Evolutionary conservation across 2,888 invertebrate genomes (phyloP).

Genomic region (Ennomos erosarius): DNA sequence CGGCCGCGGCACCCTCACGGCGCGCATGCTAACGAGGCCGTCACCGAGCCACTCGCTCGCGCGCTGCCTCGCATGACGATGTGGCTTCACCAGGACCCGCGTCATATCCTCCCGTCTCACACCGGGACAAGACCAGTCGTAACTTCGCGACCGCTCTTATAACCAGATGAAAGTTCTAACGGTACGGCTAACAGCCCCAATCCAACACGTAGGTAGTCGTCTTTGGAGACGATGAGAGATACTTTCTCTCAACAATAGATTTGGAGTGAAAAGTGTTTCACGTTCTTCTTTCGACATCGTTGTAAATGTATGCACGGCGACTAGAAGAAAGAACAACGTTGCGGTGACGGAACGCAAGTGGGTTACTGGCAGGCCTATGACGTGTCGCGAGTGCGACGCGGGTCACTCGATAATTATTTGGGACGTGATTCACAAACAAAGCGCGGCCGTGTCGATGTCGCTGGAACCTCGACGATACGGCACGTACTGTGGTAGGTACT

Average conservation of each 20-base stretch:
- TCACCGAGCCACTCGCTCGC: conserved; percentile 1
- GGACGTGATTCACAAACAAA: conserved; percentile 18
- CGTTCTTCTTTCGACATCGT: conserved; percentile 12
- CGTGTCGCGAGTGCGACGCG: neutral
- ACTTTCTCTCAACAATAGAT: conserved; percentile 27
- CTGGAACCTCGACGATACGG: neutral
- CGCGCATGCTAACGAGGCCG: conserved; percentile 25
- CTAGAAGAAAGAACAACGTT: conserved; percentile 11
- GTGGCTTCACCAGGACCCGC: conserved; percentile 9
- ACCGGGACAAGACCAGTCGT: too few species aligned
- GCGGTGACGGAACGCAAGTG: conserved; percentile 7
- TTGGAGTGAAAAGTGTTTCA: conserved; percentile 21
- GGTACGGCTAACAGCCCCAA: neutral
- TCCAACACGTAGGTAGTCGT: neutral
- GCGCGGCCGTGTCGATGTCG: conserved; percentile 4
- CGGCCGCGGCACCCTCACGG: conserved; percentile 16
- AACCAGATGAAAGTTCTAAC: neutral
- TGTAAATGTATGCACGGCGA: conserved; percentile 7
- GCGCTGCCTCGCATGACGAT: conserved; percentile 36
- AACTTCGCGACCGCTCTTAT: too few species aligned
- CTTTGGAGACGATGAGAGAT: conserved; percentile 15
- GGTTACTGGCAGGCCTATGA: conserved; percentile 9
- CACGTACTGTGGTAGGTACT: conserved; percentile 2
- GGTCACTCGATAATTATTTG: conserved; percentile 5
- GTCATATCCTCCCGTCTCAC: too few species aligned